Conservation (phyloP, 37 sponge, comb jelly and placozoan species). For the Ianthella basta region DNA sequence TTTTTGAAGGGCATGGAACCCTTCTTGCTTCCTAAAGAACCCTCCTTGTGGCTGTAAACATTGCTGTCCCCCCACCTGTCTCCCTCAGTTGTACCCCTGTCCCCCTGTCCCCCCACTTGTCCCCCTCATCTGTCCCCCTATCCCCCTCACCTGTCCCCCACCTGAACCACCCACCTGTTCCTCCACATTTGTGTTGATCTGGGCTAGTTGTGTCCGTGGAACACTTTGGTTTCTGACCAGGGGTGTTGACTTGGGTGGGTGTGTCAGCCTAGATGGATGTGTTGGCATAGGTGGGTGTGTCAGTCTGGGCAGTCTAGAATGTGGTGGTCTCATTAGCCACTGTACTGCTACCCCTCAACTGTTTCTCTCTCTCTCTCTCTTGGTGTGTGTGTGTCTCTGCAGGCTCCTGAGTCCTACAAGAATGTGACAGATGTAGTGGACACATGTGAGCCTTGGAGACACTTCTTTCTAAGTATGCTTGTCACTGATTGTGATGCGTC, state of each 20-base stretch:
- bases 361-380: slow-evolving; percentile 21
- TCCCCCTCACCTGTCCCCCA: too few species aligned
- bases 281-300: not conserved
- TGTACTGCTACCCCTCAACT: not conserved
- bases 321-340: not conserved
- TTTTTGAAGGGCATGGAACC: too few species aligned
- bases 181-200: not conserved
- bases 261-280: not conserved
- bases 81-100: too few species aligned
- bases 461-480: not conserved
- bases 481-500: not conserved
- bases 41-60: too few species aligned
- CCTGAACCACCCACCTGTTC: too few species aligned
- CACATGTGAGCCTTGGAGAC: slow-evolving; percentile 70
- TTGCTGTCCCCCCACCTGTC: too few species aligned
- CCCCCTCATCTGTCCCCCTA: too few species aligned
- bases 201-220: too few species aligned
- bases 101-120: too few species aligned
- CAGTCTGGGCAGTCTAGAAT: not conserved
- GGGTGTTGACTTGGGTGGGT: too few species aligned
- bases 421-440: slow-evolving; percentile 99
- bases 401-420: slow-evolving; percentile 99
- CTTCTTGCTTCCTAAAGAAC: too few species aligned
- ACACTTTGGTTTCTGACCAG: too few species aligned
- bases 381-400: not conserved